These are phyloP conservation scores for Homarus americanus DNA, from an alignment of 1,140 invertebrate genomes.

Conservation along the genomic window DNA sequence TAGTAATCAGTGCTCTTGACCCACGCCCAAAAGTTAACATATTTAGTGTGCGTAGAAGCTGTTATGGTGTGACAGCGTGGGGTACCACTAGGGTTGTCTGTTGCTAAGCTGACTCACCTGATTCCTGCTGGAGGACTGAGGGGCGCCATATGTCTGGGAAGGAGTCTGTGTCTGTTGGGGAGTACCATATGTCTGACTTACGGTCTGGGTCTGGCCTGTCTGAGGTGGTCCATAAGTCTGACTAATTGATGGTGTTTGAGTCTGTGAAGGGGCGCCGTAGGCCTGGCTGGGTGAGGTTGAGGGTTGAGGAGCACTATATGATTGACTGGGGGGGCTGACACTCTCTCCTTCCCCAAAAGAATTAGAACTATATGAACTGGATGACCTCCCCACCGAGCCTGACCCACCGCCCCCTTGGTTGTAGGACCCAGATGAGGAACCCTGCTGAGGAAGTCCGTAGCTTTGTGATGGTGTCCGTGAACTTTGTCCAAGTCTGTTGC, in stretches of 20 bases:
- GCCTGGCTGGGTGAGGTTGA: not conserved
- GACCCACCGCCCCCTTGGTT: not conserved
- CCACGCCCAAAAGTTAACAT: not conserved
- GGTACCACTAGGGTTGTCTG: not conserved
- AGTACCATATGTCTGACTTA: conserved; percentile 50
- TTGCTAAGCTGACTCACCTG: not conserved
- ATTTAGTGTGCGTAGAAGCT: not conserved
- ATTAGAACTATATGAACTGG: conserved; percentile 11
- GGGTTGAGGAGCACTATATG: not conserved
- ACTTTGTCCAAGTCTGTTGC: conserved; percentile 23
- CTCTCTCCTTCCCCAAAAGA: not conserved
- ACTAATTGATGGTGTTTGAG: conserved; percentile 27
- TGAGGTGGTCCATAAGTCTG: conserved; percentile 41
- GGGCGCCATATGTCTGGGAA: conserved; percentile 37
- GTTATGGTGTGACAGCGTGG: no score
- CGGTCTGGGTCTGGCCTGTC: conserved; percentile 55
- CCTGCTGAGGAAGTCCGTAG: not conserved
- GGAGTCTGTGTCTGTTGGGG: conserved; percentile 26
- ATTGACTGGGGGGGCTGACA: not conserved
- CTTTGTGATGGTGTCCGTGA: not conserved
- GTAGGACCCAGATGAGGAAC: not conserved
- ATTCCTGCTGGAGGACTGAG: conserved; percentile 1
- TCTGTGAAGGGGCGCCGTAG: conserved; percentile 29
- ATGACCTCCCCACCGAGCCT: not conserved
- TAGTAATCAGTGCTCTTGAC: not conserved